These are phyloP conservation scores for Leucophenga maculata DNA, from an alignment of 2,888 invertebrate genomes.

Conservation along the genomic window DNA sequence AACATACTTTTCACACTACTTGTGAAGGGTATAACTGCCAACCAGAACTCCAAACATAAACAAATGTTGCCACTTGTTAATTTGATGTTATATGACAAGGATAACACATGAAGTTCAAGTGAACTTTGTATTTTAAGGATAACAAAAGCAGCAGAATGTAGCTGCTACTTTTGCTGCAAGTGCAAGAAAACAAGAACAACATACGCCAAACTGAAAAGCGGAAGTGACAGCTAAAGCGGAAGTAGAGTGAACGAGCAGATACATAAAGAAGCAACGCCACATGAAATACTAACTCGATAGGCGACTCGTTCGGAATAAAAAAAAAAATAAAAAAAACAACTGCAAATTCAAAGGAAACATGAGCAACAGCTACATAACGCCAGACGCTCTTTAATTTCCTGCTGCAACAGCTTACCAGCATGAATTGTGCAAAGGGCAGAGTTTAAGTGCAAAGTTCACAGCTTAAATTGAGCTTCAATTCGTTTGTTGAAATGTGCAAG, in stretches of 20 bases:
- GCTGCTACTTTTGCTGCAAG: conserved; percentile 32
- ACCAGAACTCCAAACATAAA: not conserved
- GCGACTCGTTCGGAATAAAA: not conserved
- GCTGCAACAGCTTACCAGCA: not conserved
- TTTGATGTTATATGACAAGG: conserved; percentile 13
- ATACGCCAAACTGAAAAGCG: not conserved
- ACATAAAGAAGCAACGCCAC: not conserved
- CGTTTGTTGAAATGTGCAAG: too few relatives aligned
- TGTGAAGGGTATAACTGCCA: not conserved
- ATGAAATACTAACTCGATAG: not conserved
- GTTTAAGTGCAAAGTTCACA: conserved; percentile 30
- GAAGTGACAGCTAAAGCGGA: not conserved
- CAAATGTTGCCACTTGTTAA: conserved; percentile 13
- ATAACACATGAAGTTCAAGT: too few relatives aligned
- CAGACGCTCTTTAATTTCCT: too few relatives aligned
- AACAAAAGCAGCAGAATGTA: conserved; percentile 19
- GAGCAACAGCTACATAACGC: not conserved
- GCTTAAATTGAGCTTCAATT: not conserved
- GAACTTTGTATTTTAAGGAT: too few relatives aligned
- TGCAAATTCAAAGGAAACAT: not conserved
- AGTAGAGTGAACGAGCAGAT: not conserved
- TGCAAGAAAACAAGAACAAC: not conserved
- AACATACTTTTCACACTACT: too few relatives aligned
- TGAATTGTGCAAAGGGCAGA: conserved; percentile 1
- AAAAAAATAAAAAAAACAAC: not conserved